phyloP scores from a whole-genome alignment of 2,888 invertebrate species.

The Agonopterix alstromeriana region DNA sequence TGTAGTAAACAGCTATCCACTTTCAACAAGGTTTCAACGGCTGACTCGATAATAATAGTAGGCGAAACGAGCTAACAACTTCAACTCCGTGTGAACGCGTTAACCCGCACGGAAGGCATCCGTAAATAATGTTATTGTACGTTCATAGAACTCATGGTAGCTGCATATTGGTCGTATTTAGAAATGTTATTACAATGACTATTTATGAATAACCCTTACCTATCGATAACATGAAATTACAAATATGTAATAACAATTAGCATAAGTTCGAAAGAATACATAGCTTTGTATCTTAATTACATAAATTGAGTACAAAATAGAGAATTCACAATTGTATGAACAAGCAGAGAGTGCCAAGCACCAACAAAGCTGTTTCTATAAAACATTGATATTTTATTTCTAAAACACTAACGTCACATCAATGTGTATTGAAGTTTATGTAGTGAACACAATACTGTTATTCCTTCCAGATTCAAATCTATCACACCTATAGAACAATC shows the following conservation, averaged over 20 bases:
- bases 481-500: constrained; percentile 2
- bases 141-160: too few relatives aligned
- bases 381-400: constrained; percentile 4
- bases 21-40: too few relatives aligned
- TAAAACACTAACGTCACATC: constrained; percentile 4
- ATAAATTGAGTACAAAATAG: constrained; percentile 14
- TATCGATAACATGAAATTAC: constrained; percentile 3
- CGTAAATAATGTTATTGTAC: too few relatives aligned
- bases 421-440: neutral
- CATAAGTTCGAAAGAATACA: constrained; percentile 9
- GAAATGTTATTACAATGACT: too few relatives aligned
- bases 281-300: constrained; percentile 6
- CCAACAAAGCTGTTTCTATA: constrained; percentile 3
- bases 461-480: constrained; percentile 1
- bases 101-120: too few relatives aligned
- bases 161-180: too few relatives aligned
- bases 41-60: too few relatives aligned
- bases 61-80: too few relatives aligned
- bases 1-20: too few relatives aligned
- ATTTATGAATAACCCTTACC: neutral
- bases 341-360: constrained; percentile 8
- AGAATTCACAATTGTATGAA: constrained; percentile 7
- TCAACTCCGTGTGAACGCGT: too few relatives aligned
- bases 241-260: constrained; percentile 3
- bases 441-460: constrained; percentile 2